Evolutionary conservation across 2,888 invertebrate genomes (phyloP).

Genomic region (Ophion slaviceki): DNA sequence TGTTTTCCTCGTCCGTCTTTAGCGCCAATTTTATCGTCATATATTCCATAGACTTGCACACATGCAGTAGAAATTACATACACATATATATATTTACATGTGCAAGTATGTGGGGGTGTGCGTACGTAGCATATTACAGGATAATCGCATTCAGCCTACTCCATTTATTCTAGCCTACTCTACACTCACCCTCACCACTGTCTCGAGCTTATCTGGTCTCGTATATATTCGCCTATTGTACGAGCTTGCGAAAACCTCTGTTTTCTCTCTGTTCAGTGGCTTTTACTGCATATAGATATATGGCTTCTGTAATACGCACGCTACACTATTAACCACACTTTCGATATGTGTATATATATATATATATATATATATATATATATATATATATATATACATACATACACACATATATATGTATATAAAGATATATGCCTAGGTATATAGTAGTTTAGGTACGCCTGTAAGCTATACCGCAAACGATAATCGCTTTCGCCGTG

Average conservation of each 20-base stretch:
- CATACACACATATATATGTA: too few relatives aligned
- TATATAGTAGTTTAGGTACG: slow-evolving; percentile 5
- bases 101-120: not conserved
- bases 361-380: too few relatives aligned
- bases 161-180: slow-evolving; percentile 46
- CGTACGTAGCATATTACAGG: slow-evolving; percentile 4
- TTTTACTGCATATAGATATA: slow-evolving; percentile 1
- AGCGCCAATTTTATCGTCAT: slow-evolving; percentile 43
- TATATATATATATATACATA: too few relatives aligned
- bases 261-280: slow-evolving; percentile 27
- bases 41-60: not conserved
- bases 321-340: not conserved
- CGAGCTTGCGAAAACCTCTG: slow-evolving; percentile 50
- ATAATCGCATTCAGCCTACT: slow-evolving; percentile 57
- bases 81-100: not conserved
- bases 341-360: not conserved
- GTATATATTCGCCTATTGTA: slow-evolving; percentile 15
- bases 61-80: not conserved
- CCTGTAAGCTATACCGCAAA: slow-evolving; percentile 32
- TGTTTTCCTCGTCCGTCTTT: slow-evolving; percentile 4
- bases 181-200: not conserved
- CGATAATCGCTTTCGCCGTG: slow-evolving; percentile 56
- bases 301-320: not conserved
- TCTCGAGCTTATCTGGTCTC: slow-evolving; percentile 49
- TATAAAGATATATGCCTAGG: not conserved